Evolutionary conservation across 2,113 vertebrate genomes (phyloP).

Genomic region (Rousettus leschenaultii): DNA sequence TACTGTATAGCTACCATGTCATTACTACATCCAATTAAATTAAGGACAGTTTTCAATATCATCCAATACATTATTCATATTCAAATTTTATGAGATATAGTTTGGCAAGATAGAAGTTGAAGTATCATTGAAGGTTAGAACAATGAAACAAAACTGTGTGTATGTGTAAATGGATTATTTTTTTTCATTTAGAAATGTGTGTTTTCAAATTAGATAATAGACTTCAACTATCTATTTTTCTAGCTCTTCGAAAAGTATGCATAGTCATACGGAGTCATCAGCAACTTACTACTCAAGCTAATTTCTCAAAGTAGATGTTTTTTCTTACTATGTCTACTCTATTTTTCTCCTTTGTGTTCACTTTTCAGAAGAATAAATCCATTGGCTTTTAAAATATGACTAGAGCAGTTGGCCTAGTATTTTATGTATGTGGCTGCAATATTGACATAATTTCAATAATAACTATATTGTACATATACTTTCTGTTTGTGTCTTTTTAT

Average conservation of each 20-base stretch:
- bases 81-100: neutral
- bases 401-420: neutral
- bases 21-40: neutral
- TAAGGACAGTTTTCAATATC: neutral
- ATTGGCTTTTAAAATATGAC: slow-evolving; percentile 11
- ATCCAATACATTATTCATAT: neutral
- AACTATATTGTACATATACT: neutral
- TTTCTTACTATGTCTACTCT: neutral
- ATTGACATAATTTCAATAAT: slow-evolving; percentile 32
- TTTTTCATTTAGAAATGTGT: neutral
- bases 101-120: neutral
- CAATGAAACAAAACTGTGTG: neutral
- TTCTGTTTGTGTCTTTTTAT: neutral
- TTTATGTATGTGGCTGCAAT: neutral
- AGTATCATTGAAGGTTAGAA: neutral
- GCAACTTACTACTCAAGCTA: neutral
- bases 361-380: neutral
- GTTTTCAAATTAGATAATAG: slow-evolving; percentile 26
- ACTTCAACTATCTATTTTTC: neutral
- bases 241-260: neutral
- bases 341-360: neutral
- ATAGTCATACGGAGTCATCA: neutral
- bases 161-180: neutral
- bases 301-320: neutral
- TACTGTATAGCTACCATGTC: neutral